Base-by-base conservation (phyloP, 1,140 invertebrate genomes). In the Drosophila arizonae region DNA sequence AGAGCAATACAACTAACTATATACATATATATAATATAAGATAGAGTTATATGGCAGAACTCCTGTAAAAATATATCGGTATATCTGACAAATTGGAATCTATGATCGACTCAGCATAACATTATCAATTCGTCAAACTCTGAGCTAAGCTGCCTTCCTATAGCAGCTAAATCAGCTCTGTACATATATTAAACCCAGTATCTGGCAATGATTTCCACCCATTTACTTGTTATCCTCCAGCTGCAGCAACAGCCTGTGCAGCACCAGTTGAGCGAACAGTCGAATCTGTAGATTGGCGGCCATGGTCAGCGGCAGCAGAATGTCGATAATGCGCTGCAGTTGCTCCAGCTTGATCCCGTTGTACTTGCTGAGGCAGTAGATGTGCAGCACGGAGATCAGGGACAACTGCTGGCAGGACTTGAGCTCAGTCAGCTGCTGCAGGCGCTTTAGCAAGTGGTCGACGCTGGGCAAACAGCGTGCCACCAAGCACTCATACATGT, bases 251-350 rank as follows among this genome's bases (percentile, higher is more conserved):
- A 90, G 81, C 9, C 93, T 55, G 67, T 87, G 77, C 11, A 81
- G 66, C 15, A 91, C 78, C 39, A 93, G 81, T 76, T 97, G 96
- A 21, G 96, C 94, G 91, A 95, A 95, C 1, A 97, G 91, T 58
- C 97, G 93, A 28, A 95, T 93, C 76, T 94, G 95, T 85, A 96
- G 97, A 81, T 97, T 94, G 74, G 96, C 95, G 6, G 94, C 95
- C 94, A 97, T 96, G 24, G 94, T 95, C 90, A 94, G 95, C 3
- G 94, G 94, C 11, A 95, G 80, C 43, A 96, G 84, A 4, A 81
- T 33, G 48, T 71, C 61, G 26, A 71, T 33, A 13, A 71, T 57
- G 0, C 33, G n/a, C 45, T 65, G 68, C 13, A 71, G 52, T 5
- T 64, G 51, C n/a, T 65, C 61, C 26, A 57, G 1, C 4, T 41